phyloP scores from a whole-genome alignment of 2,113 vertebrate genomes.

The Pomatorhinus ruficollis region DNA sequence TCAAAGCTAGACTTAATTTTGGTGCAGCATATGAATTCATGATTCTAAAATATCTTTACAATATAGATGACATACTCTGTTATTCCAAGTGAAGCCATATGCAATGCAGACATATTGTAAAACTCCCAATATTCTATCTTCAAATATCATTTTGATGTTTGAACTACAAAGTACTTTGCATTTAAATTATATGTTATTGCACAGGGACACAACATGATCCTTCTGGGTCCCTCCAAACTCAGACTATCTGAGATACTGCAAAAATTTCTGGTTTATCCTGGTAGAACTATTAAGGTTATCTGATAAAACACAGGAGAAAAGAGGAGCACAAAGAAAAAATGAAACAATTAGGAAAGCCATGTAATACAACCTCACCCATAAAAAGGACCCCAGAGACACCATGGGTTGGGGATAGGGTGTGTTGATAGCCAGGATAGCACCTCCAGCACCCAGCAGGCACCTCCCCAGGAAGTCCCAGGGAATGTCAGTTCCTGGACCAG shows the following conservation, averaged over 20 bases:
- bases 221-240: background rate
- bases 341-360: background rate
- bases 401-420: accelerated
- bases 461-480: accelerated
- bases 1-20: background rate
- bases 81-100: background rate
- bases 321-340: background rate
- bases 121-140: background rate
- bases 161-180: background rate
- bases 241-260: background rate
- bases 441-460: accelerated
- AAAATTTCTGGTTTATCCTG: background rate
- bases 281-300: background rate
- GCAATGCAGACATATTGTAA: background rate
- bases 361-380: accelerated
- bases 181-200: background rate
- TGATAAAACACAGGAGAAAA: background rate
- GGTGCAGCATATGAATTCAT: background rate
- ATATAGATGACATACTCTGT: background rate
- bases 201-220: background rate
- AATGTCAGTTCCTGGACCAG: accelerated
- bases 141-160: background rate
- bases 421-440: accelerated
- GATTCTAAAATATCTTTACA: background rate
- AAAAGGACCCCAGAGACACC: background rate